Evolutionary conservation across 35 echinoderm and acorn worm genomes (phyloP).

Genomic region (Apostichopus californicus): DNA sequence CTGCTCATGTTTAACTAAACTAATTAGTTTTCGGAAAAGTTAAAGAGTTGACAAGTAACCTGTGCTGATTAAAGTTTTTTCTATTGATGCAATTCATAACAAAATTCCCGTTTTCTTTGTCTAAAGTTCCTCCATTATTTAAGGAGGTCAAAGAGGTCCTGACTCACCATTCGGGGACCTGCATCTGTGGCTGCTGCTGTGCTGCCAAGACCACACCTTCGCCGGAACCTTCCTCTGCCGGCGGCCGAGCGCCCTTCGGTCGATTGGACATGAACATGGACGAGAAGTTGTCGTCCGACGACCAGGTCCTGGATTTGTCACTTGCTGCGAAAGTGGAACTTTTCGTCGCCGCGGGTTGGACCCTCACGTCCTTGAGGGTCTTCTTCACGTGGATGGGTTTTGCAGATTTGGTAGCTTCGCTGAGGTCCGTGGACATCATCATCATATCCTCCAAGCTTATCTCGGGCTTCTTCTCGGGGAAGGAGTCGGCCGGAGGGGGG

Average conservation of each 20-base stretch:
- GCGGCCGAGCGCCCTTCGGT: background rate
- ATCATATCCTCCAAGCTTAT: slow-evolving; percentile 85
- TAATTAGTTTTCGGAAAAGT: too few relatives aligned
- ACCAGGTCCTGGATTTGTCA: slow-evolving; percentile 67
- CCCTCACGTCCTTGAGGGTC: slow-evolving; percentile 60
- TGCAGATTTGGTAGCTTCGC: slow-evolving; percentile 54
- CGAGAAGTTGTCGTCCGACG: slow-evolving; percentile 42
- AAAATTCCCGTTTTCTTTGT: too few relatives aligned
- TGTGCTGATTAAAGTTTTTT: too few relatives aligned
- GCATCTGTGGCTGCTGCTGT: background rate
- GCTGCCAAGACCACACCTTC: background rate
- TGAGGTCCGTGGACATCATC: slow-evolving; percentile 81
- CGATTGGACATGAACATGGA: slow-evolving; percentile 49
- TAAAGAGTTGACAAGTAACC: too few relatives aligned
- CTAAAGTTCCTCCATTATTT: too few relatives aligned
- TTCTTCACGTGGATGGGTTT: slow-evolving; percentile 77
- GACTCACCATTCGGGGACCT: background rate
- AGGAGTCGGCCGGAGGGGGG: background rate
- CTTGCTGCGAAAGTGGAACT: slow-evolving; percentile 17
- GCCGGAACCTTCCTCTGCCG: background rate
- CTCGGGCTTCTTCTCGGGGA: slow-evolving; percentile 11
- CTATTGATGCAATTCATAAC: too few relatives aligned
- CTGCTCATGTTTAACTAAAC: too few relatives aligned
- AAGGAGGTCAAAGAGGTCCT: too few relatives aligned
- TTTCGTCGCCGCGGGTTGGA: background rate